Evolutionary conservation across 92 coral and sea anemone species (phyloP).

Genomic region (Actinostola sp.): DNA sequence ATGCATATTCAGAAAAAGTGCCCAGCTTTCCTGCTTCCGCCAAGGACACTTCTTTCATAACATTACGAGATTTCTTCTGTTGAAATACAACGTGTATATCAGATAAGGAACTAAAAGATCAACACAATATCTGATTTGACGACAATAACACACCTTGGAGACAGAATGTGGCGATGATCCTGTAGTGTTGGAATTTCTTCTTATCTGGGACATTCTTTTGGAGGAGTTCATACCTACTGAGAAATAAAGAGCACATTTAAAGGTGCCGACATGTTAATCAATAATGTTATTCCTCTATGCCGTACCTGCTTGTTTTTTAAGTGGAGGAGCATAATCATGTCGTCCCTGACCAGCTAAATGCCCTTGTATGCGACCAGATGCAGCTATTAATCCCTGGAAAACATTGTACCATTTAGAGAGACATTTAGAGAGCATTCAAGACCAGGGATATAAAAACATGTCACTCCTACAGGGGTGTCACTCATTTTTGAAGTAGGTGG

Average conservation of each 20-base stretch:
- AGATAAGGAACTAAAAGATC: background rate
- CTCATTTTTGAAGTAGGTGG: no score
- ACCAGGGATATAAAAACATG: no score
- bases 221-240: constrained; percentile 81
- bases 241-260: constrained; percentile 8
- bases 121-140: background rate
- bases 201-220: constrained; percentile 81
- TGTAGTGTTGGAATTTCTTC: constrained; percentile 86
- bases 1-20: constrained; percentile 86
- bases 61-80: constrained; percentile 86
- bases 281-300: background rate
- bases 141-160: constrained; percentile 16
- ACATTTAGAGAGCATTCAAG: no score
- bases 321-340: constrained; percentile 85
- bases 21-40: constrained; percentile 92
- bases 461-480: no score
- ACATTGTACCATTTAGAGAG: background rate
- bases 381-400: constrained; percentile 66
- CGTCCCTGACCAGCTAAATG: constrained; percentile 66
- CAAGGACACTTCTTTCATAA: constrained; percentile 69
- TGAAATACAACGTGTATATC: background rate
- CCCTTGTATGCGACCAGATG: constrained; percentile 81
- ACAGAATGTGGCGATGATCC: constrained; percentile 73
- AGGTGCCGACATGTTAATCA: background rate
- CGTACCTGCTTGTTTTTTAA: constrained; percentile 71